Evolutionary conservation across 2,113 vertebrate genomes (phyloP), one percentile per base, ranked within the genome.

Genomic region (Cyprinodon tularosa): DNA sequence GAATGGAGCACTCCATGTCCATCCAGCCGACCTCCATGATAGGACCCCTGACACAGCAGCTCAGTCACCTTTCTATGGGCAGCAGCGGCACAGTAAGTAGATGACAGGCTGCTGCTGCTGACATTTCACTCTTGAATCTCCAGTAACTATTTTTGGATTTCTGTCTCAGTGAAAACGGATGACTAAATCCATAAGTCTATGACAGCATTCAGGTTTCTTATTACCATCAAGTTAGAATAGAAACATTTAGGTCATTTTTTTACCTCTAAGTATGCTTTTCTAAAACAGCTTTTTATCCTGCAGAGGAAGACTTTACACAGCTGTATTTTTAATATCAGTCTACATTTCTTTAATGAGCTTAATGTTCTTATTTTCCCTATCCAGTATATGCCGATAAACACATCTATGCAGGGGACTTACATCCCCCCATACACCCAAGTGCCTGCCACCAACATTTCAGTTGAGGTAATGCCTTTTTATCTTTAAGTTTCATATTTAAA

Each of bases 11-110:
- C 88, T 89, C 95, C 77, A 94, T 97, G 93, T 94, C 97, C 87
- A 95, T 97, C 71, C 97, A 97, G 91, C 95, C 96, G 15, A 93
- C 95, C 78, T 96, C 96, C 11, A 92, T 97, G 94, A 95, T 97
- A 86, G 96, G 95, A 59, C 96, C 95, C 68, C 93, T 97, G 40
- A 90, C 96, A 13, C 96, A 98, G 92, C 96, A 97, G 85, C 91
- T 97, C 89, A 95, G 95, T 66, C 97, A 97, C 89, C 95, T 98
- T 72, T 96, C 97, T 6, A 93, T 98, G 88, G 93, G 95, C 82
- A 95, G 91, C 88, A 90, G 93, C 11, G 95, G 96, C 92, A 94
- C 95, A 75, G 96, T 97, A 91, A 95, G 93, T 91, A 53, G 0
- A 62, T 8, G 57, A 36, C 38, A 17, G 76, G 48, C 6, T 37